Evolutionary conservation across 1,140 invertebrate species (phyloP).

Genomic region (Pseudomyrmex flavicornis): DNA sequence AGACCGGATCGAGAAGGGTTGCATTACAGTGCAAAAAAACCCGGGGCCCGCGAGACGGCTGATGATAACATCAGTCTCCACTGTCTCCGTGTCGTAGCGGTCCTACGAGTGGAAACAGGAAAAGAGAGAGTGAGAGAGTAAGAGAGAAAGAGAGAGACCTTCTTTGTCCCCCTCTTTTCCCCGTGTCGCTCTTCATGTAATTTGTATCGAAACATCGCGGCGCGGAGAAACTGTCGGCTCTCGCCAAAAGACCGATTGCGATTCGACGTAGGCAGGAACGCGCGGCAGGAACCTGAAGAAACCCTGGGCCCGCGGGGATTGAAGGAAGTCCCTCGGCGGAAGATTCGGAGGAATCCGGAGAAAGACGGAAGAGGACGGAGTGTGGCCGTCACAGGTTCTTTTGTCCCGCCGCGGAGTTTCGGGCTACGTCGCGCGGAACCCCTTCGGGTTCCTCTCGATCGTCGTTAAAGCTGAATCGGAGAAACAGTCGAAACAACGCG

Average conservation of each 20-base stretch:
- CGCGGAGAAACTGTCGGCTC: constrained; percentile 69
- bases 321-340: constrained; percentile 51
- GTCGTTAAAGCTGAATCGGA: constrained; percentile 16
- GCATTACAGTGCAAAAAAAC: constrained; percentile 68
- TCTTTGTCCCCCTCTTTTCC: not conserved
- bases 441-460: not conserved
- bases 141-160: no score
- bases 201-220: constrained; percentile 80
- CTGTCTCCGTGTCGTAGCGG: constrained; percentile 2
- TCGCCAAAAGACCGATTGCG: constrained; percentile 73
- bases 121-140: no score
- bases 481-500: constrained; percentile 12
- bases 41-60: constrained; percentile 61
- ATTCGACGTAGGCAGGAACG: constrained; percentile 60
- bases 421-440: not conserved
- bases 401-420: constrained; percentile 55
- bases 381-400: constrained; percentile 29
- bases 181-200: constrained; percentile 77
- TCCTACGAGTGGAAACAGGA: not conserved
- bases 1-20: constrained; percentile 16
- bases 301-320: constrained; percentile 30
- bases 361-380: constrained; percentile 49
- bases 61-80: constrained; percentile 82
- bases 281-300: constrained; percentile 54
- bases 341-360: constrained; percentile 57